Base-by-base conservation (phyloP, 2,888 invertebrate species). In the Carabus problematicus region DNA sequence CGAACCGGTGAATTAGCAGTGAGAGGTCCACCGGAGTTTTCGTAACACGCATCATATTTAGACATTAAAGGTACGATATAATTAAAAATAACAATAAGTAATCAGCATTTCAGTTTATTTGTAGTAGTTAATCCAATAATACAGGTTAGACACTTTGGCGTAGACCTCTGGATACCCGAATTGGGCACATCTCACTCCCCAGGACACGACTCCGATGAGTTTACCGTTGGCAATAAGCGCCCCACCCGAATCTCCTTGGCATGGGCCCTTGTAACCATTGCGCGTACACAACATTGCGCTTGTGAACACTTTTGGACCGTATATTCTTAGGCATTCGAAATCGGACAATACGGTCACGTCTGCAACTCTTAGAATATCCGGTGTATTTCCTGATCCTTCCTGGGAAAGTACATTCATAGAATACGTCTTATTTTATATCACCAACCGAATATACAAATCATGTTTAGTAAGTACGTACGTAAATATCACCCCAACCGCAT, bases 161-260 rank as follows among this genome's bases (percentile, higher is more conserved):
- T 68, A 68, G 55, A 68, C 61, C 4, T 61, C 68, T n/a, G 61
- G 60, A 7, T 47, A 56, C 29, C 11, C 8, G 11, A 56, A 56
- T 19, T 45, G 14, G 12, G 64, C 64, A 42, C 64, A 64, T n/a
- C 56, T 45, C 1, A 19, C 41, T 16, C 64, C 64, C 56, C 56
- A 64, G 11, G 64, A 64, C 7, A 64, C 64, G 12, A 64, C 56
- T 56, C 64, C 64, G 39, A 45, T 45, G 12, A 64, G 56, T 56
- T 12, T 56, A 8, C 56, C 56, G 7, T 64, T 58, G 29, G 29
- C 45, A 9, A 42, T 42, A 12, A 64, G 47, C 12, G 64, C 56
- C 1, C 64, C 64, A 47, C 64, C 64, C 1, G 64, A 64, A 16
- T 64, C 64, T 18, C 64, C 64, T 29, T 64, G 64, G 16, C 63